Evolutionary conservation across 2,888 invertebrate species (phyloP).

Genomic region (Rotaria magnacalcarata): DNA sequence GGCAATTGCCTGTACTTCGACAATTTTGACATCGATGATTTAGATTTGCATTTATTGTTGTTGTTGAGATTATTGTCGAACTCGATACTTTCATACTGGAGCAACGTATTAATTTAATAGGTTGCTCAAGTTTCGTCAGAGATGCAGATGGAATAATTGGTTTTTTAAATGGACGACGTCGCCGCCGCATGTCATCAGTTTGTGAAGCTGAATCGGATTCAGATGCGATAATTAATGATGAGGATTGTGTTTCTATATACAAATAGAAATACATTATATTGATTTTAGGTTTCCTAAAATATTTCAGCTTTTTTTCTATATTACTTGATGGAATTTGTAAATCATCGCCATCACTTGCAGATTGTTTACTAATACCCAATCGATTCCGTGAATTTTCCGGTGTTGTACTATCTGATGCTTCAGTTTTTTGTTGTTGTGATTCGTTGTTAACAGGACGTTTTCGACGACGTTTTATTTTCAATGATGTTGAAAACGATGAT

Average conservation of each 20-base stretch:
- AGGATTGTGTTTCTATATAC: not conserved
- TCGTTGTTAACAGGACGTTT: not conserved
- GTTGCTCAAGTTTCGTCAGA: not conserved
- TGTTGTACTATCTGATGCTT: constrained; percentile 20
- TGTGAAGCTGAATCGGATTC: constrained; percentile 19
- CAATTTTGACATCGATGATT: not conserved
- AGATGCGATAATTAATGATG: not conserved
- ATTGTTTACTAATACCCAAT: not conserved
- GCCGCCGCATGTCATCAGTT: not conserved
- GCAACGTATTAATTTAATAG: not conserved
- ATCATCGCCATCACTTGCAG: not conserved
- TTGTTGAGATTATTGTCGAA: not conserved
- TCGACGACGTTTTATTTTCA: constrained; percentile 2
- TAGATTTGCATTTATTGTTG: not conserved
- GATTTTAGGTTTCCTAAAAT: not conserved
- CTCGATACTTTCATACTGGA: not conserved
- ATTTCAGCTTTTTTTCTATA: not conserved
- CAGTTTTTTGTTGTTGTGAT: not conserved
- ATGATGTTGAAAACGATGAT: not conserved
- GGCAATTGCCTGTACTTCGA: not conserved
- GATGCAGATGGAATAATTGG: not conserved
- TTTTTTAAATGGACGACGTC: constrained; percentile 31
- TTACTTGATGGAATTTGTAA: not conserved
- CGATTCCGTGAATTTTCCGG: constrained; percentile 1
- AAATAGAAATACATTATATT: too few species aligned